A percentile compares a stretch with the other conserved stretches of the same genome.
phyloP scores from a whole-genome alignment of 2,113 vertebrate species.

The Pituophis catenifer region DNA sequence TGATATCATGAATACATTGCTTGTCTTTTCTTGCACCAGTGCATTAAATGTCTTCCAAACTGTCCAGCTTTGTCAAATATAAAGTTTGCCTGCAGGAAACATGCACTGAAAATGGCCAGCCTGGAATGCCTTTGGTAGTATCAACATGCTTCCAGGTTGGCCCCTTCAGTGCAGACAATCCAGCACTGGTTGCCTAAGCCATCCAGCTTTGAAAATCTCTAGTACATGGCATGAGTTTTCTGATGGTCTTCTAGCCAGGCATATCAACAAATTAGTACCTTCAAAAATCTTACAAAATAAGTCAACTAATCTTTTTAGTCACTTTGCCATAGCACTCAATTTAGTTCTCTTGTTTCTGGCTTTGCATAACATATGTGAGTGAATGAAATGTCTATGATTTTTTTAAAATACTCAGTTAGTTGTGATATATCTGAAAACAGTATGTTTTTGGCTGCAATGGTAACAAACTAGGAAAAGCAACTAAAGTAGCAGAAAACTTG shows the following conservation, averaged over 20 bases:
- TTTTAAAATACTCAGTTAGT: neutral
- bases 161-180: neutral
- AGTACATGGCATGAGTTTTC: neutral
- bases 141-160: neutral
- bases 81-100: neutral
- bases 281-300: neutral
- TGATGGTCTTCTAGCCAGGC: neutral
- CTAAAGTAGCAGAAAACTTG: neutral
- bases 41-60: neutral
- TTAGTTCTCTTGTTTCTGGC: neutral
- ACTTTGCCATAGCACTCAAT: neutral
- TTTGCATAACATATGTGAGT: neutral
- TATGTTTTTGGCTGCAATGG: neutral
- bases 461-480: neutral
- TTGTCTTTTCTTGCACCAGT: neutral
- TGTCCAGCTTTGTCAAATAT: neutral
- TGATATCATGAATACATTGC: neutral
- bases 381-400: neutral
- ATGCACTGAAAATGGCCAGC: neutral
- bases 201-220: neutral
- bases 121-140: neutral
- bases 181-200: neutral
- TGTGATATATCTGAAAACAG: neutral
- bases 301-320: neutral
- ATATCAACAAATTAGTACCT: neutral